Evolutionary conservation across 2,113 vertebrate species (phyloP), one percentile per base, ranked within the genome.

Genomic region (Rafetus swinhoei): DNA sequence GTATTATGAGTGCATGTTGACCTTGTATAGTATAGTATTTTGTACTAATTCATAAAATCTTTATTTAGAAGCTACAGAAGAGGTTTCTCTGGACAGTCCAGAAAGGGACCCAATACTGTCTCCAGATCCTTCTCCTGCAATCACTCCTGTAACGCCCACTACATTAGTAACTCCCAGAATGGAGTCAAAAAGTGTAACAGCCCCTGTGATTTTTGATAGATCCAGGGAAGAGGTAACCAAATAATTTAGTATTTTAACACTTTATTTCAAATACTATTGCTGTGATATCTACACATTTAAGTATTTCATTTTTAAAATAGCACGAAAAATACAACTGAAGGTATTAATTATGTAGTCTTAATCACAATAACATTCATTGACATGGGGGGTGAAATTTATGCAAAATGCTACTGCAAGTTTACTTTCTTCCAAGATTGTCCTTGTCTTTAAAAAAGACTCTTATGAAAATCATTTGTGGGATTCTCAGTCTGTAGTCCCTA

Each of bases 61-160:
- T 79, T 95, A n/a, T 96, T 29, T 93, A 99, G 99, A 99, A 97
- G 99, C 99, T 57, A 99, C 99, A 90, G 99, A 99, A 96, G 99
- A 99, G 95, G 99, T 99, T 82, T 99, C 99, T 6, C 90, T 99
- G 98, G 99, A 99, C 97, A 99, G 99, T 97, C 99, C 99, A 0
- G 99, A 99, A 97, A 98, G 99, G 74, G 99, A 99, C 57, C 98
- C 99, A 15, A 98, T 99, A 81, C 98, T 99, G 55, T 99, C 99
- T 2, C 98, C 99, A 53, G 99, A 99, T 18, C 98, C 99, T 65
- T 99, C 99, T 77, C 99, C 99, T 45, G 99, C 99, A 90, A 98
- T 99, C 96, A 99, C 99, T 52, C 99, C 99, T 90, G 98, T 99
- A 90, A 99, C 99, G 3, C 99, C 99, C 59, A 98, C 98, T 74